Base-by-base conservation (phyloP, 2,797 vertebrate species). In the Acrossocheilus wenchowensis region DNA sequence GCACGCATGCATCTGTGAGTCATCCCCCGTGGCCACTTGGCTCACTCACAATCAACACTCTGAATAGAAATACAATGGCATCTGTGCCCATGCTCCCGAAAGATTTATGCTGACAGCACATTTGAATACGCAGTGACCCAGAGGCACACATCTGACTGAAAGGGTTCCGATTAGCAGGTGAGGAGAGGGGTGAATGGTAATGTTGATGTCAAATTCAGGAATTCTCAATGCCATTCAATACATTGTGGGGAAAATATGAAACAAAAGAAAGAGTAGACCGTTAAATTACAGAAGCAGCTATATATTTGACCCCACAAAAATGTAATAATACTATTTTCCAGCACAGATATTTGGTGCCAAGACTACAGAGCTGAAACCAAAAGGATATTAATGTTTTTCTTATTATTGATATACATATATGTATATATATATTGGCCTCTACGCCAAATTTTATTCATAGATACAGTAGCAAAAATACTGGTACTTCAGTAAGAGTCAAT, bases 81-180 rank as follows among this genome's bases (percentile, higher is more conserved):
- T 89, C 86, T 87, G 86, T 78, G 72, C 86, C 85, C 77, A 81
- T 30, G n/a, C 72, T 90, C 68, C 87, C 69, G 57, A 85, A 90
- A 91, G 84, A 91, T 91, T 81, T 88, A 91, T 78, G 84, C 87
- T 90, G 88, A 90, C 84, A 78, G 72, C 72, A 36, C 87, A 89
- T 89, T 83, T 91, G 83, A 89, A 90, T 90, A 82, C 12, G 39
- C 79, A 64, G 81, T 50, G 85, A 84, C 80, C 87, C 48, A 11
- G 45, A 54, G 89, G 71, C 62, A 50, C 39, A 71, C 72, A 73
- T 86, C 78, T 83, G 89, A 64, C 66, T 34, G 48, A 30, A 64
- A 77, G 36, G 57, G 43, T 26, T 26, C 21, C 19, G 17, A 73
- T 12, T 66, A 69, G 50, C 41, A 69, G 45, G 80, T 60, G 72